Base-by-base conservation (phyloP, 1,140 invertebrate genomes). In the Drosophila pectinifera region DNA sequence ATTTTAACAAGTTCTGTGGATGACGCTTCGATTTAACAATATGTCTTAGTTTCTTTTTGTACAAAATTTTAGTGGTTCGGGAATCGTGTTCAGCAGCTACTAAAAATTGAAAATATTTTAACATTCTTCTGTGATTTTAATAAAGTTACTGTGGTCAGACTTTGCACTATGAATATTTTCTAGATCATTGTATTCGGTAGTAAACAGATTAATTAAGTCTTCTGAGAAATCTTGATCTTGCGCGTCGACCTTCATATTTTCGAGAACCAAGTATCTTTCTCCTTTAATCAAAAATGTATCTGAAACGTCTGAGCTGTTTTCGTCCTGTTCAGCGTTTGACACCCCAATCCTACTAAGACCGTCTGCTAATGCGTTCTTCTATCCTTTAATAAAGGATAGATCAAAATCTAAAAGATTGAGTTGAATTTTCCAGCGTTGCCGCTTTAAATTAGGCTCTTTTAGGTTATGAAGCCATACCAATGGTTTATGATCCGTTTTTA, bases 361-460 rank as follows among this genome's bases (percentile, higher is more conserved):
- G 42, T 63, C 31, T 51, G 39, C 56, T 14, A 68, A 53, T 31
- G 20, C 54, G 28, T 62, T 74, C 13, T 68, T 39, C 51, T 46
- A 58, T 20, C 73, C 67, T 64, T 72, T 72, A 42, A 72, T 64
- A 43, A 58, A 63, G 5, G 4, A 41, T 53, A 77, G 38, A n/a
- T 65, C 20, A 26, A 73, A 62, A 45, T 77, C 43, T n/a, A 51
- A 69, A 18, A 58, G 53, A 43, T 62, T 57, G 22, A 75, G 26
- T 51, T 49, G 28, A 4, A 73, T 31, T 34, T 64, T 55, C 70
- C 62, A 73, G 18, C 55, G 43, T 18, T 73, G 69, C 28, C 8
- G 28, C 10, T 28, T 59, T 59, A 41, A 11, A 14, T 69, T 61
- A 4, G 51, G 48, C 28, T 59, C 54, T 41, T 76, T 72, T 34